Conservation (phyloP, 2,797 vertebrate species). For the Sebastes ruberrimus region DNA sequence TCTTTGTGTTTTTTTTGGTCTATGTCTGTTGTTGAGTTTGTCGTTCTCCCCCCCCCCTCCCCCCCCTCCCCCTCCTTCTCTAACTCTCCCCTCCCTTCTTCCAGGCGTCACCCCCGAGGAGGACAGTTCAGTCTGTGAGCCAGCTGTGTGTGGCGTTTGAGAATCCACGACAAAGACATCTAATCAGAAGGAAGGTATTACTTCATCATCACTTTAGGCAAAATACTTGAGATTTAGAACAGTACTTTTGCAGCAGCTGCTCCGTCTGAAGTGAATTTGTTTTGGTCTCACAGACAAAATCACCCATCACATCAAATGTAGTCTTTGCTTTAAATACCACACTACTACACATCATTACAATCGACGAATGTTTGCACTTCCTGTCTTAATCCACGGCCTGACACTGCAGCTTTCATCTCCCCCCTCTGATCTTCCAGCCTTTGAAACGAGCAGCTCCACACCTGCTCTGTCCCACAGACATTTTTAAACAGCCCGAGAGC, state of each 20-base stretch:
- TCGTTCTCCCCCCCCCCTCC: constrained; percentile 4
- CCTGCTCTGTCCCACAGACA: constrained; percentile 69
- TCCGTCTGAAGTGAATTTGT: neutral
- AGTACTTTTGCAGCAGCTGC: constrained; percentile 11
- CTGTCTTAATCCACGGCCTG: constrained; percentile 61
- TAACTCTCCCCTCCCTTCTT: neutral
- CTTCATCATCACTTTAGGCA: neutral
- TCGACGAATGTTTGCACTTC: constrained; percentile 62
- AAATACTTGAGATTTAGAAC: neutral
- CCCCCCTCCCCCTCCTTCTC: constrained; percentile 6
- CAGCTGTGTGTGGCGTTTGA: constrained; percentile 37
- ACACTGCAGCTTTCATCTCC: constrained; percentile 68
- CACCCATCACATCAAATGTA: constrained; percentile 15
- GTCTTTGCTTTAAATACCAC: constrained; percentile 21
- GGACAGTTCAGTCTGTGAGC: constrained; percentile 33
- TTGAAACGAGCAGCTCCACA: constrained; percentile 72
- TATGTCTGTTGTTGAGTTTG: constrained; percentile 35
- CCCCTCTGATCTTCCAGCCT: constrained; percentile 66
- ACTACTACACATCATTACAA: constrained; percentile 12
- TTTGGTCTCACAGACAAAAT: constrained; percentile 26
- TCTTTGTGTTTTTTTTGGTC: constrained; percentile 39
- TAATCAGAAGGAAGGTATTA: constrained; percentile 44
- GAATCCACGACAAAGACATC: constrained; percentile 7
- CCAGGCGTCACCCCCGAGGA: constrained; percentile 21
- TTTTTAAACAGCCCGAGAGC: constrained; percentile 35